Percentiles rank a stretch among this genome's conserved stretches.
Conservation (phyloP, 1,140 invertebrate species). For the Bombus pyrosoma region DNA sequence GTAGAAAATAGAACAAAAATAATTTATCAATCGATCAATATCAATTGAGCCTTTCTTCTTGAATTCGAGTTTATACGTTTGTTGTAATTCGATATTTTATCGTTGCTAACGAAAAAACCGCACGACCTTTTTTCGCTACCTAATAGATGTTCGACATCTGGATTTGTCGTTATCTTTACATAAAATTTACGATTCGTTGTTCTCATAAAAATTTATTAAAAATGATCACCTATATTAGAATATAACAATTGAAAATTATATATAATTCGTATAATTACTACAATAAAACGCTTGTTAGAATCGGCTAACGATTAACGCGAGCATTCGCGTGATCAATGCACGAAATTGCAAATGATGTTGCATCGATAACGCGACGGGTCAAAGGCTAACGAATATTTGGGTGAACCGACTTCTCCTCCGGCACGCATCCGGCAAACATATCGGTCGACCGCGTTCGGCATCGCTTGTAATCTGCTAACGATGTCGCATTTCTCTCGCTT, state of each 20-base stretch:
- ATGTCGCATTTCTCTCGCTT: not conserved
- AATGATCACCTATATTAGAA: fast-evolving
- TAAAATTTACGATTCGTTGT: no score
- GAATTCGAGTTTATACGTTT: no score
- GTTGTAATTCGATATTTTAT: no score
- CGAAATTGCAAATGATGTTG: constrained; percentile 41
- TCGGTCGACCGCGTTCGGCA: not conserved
- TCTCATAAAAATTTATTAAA: no score
- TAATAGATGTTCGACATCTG: no score
- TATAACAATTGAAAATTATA: no score
- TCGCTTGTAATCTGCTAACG: constrained; percentile 8
- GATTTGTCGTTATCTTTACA: no score
- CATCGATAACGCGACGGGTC: not conserved
- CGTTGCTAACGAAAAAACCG: no score
- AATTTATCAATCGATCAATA: no score
- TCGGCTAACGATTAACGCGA: not conserved
- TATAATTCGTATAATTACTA: not conserved
- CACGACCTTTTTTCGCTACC: no score
- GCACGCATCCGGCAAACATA: not conserved
- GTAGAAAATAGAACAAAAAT: no score
- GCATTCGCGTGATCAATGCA: not conserved
- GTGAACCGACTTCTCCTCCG: not conserved
- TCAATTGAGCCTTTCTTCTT: no score
- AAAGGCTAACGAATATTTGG: constrained; percentile 33
- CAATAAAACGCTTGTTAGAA: not conserved